phyloP scores from a whole-genome alignment of 2,888 invertebrate species.

The Cephus sareptanus region DNA sequence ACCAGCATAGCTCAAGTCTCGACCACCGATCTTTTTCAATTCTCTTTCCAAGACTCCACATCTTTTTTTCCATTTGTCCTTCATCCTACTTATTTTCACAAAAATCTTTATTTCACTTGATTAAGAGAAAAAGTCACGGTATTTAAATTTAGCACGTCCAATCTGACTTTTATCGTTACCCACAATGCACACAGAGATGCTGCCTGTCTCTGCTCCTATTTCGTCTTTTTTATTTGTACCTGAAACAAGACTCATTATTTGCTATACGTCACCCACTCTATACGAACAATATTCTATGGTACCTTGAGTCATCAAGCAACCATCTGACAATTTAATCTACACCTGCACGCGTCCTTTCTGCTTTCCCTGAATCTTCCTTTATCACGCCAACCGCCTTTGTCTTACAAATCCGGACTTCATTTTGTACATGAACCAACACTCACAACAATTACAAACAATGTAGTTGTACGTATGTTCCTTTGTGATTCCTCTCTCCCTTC shows the following conservation, averaged over 20 bases:
- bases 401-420: neutral
- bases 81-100: too few relatives aligned
- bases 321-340: neutral
- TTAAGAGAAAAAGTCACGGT: neutral
- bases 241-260: constrained; percentile 10
- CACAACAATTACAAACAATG: neutral
- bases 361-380: neutral
- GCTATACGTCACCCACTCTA: constrained; percentile 10
- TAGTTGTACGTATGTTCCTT: neutral
- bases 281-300: constrained; percentile 15
- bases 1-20: neutral
- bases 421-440: neutral
- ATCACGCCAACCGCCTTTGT: neutral
- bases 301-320: constrained; percentile 8
- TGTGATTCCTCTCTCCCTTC: neutral
- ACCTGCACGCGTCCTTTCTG: neutral
- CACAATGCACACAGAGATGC: too few relatives aligned
- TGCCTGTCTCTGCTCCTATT: neutral
- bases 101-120: too few relatives aligned
- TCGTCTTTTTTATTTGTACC: neutral
- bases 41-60: too few relatives aligned
- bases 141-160: neutral
- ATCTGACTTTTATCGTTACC: neutral
- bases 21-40: neutral
- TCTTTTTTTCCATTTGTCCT: too few relatives aligned